phyloP scores from a whole-genome alignment of 2,888 invertebrate species.

The Himalopsyche anomala region DNA sequence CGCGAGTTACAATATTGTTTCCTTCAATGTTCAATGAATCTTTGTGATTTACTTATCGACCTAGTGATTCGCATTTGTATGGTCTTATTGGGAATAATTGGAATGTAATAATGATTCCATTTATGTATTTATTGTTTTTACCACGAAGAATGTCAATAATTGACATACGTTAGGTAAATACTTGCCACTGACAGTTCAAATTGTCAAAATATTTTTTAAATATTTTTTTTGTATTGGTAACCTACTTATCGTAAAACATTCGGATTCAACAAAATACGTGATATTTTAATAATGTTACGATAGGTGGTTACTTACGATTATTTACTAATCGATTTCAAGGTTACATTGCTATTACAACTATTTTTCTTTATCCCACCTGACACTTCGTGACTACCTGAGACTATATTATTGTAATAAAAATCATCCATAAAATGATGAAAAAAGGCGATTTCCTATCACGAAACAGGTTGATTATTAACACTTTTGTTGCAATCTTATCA shows the following conservation, averaged over 20 bases:
- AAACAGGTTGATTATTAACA: too few species aligned
- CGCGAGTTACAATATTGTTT: constrained; percentile 32
- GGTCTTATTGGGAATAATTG: neutral
- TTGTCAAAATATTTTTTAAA: neutral
- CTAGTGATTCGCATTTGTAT: neutral
- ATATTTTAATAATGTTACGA: neutral
- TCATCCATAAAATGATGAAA: too few species aligned
- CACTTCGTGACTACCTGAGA: too few species aligned
- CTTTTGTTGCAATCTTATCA: too few species aligned
- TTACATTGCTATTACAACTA: neutral
- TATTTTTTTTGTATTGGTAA: neutral
- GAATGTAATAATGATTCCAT: too few species aligned
- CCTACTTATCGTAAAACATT: neutral
- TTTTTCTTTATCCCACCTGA: too few species aligned
- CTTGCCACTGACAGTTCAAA: constrained; percentile 12
- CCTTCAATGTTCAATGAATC: constrained; percentile 22
- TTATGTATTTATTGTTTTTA: too few species aligned
- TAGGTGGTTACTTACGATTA: neutral
- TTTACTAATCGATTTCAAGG: constrained; percentile 10
- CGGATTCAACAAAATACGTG: neutral
- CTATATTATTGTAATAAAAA: too few species aligned
- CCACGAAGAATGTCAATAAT: too few species aligned
- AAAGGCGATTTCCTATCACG: too few species aligned
- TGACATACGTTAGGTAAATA: neutral
- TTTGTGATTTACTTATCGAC: constrained; percentile 21